Evolutionary conservation across 2,113 vertebrate genomes (phyloP).

Genomic region (Coptodon bakossiorum): DNA sequence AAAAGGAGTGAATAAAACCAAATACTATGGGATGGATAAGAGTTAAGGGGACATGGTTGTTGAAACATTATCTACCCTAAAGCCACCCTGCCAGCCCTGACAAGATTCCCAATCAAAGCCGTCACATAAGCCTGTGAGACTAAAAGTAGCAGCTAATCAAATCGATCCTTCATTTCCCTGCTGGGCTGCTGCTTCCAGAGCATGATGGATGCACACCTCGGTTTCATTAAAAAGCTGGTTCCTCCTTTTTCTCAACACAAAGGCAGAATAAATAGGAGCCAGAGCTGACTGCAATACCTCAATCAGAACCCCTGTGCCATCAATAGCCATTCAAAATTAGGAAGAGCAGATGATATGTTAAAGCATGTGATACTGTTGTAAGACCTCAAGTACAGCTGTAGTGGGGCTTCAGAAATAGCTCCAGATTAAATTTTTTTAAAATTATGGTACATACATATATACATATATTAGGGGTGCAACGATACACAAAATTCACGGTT

Average conservation of each 20-base stretch:
- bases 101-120: neutral
- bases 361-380: neutral
- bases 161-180: neutral
- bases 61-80: neutral
- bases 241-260: conserved; percentile 6
- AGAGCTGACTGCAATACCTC: neutral
- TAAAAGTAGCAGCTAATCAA: conserved; percentile 31
- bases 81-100: neutral
- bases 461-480: no score
- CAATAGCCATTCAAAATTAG: neutral
- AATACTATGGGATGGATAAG: neutral
- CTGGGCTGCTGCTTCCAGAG: neutral
- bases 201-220: conserved; percentile 1
- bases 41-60: neutral
- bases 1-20: neutral
- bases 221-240: conserved; percentile 22
- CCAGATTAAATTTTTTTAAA: neutral
- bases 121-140: neutral
- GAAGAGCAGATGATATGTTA: neutral
- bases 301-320: neutral
- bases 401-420: neutral
- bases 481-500: no score
- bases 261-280: neutral
- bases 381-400: neutral
- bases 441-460: neutral